Base-by-base conservation (phyloP, 92 coral and sea anemone species). In the Epizoanthus illoricatus region DNA sequence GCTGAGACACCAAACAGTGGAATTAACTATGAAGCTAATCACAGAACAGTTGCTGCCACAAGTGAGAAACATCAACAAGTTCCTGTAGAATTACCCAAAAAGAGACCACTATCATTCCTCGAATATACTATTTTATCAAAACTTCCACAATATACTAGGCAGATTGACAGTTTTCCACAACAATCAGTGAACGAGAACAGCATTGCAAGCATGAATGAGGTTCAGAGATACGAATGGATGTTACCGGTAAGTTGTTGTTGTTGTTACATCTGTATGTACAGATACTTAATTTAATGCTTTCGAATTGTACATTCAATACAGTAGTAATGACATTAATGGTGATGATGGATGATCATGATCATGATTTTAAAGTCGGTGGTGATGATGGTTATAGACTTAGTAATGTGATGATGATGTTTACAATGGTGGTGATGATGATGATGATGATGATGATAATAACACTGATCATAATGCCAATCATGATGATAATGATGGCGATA, bases 101-200 rank as follows among this genome's bases (percentile, higher is more conserved):
- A 66, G 40, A 66, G 71, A 36, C 47, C 71, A 33, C 71, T 66
- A 5, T 66, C 71, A 28, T 66, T 66, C 36, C 71, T 66, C 8
- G 71, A 66, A 42, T 66, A 66, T 66, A 66, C 16, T n/a, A 66
- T 66, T 66, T 36, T 66, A 20, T 66, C 36, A 36, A 66, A 33
- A 66, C 17, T 42, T 7, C 42, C 36, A 18, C 19, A 66, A 36
- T 47, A 36, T 12, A 15, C 43, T 42, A 33, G 7, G 15, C 71
- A 40, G 36, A 33, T 28, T 33, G 71, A n/a, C 3, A 21, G 36
- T 66, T 5, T 66, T 24, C 45, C 45, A 33, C 42, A 12, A 21
- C n/a, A 66, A 42, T 6, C 36, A 28, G 15, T 66, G 15, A 33
- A 13, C 9, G 8, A 66, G 43, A 66, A 18, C 47, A 12, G 43